phyloP scores from a whole-genome alignment of 2,113 vertebrate species.

The Rhipidura dahli region DNA sequence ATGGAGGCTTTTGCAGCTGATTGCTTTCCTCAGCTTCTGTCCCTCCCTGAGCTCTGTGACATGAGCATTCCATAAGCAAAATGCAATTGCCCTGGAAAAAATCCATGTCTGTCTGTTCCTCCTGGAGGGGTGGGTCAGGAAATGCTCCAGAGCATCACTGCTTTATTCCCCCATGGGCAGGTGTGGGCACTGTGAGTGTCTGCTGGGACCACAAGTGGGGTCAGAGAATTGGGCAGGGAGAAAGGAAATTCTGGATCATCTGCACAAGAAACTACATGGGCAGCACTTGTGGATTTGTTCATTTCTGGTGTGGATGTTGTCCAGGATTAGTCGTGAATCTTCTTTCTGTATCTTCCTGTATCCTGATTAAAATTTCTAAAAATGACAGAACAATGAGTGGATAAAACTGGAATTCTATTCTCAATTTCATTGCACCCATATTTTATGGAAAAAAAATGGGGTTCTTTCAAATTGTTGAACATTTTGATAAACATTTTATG shows the following conservation, averaged over 20 bases:
- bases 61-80: neutral
- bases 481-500: neutral
- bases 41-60: neutral
- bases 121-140: neutral
- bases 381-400: neutral
- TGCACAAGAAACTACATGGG: neutral
- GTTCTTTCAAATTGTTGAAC: neutral
- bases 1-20: neutral
- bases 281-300: neutral
- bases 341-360: neutral
- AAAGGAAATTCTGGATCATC: neutral
- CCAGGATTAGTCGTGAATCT: neutral
- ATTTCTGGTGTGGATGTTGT: neutral
- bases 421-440: neutral
- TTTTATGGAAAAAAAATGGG: neutral
- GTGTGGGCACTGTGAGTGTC: accelerated
- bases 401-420: neutral
- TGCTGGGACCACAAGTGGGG: neutral
- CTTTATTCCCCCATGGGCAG: neutral
- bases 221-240: neutral
- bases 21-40: neutral
- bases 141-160: neutral
- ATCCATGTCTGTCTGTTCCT: neutral
- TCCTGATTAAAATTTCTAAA: neutral
- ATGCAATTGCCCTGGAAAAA: neutral